phyloP scores from a whole-genome alignment of 2,888 invertebrate species.

The Sphaeridia pumilis region DNA sequence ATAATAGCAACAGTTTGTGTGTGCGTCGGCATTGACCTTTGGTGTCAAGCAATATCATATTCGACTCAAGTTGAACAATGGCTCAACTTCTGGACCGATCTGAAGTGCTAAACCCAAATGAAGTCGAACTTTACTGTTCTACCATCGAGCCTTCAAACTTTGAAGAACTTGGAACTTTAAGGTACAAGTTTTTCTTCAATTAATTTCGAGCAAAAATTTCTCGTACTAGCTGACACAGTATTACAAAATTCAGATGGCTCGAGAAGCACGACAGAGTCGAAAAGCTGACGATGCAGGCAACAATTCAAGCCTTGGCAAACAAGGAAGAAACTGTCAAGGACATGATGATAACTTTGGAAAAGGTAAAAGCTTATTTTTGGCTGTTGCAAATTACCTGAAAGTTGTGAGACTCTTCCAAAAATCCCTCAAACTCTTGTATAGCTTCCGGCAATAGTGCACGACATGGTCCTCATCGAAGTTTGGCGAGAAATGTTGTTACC shows the following conservation, averaged over 20 bases:
- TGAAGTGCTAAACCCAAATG: conserved; percentile 39
- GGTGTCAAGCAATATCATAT: too few relatives aligned
- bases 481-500: conserved; percentile 78
- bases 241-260: conserved; percentile 55
- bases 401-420: background rate
- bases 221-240: too few relatives aligned
- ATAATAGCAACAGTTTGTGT: too few relatives aligned
- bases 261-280: conserved; percentile 70
- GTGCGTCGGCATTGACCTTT: too few relatives aligned
- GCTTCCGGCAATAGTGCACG: conserved; percentile 63
- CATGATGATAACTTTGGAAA: conserved; percentile 59
- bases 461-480: conserved; percentile 66
- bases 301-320: conserved; percentile 59
- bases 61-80: too few relatives aligned
- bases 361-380: conserved; percentile 44
- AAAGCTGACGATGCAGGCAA: conserved; percentile 76
- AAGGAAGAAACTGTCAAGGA: conserved; percentile 79
- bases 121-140: conserved; percentile 62
- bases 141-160: conserved; percentile 55
- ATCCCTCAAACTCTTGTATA: conserved; percentile 38
- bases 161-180: conserved; percentile 53
- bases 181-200: conserved; percentile 39
- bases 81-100: conserved; percentile 15
- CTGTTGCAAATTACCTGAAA: background rate
- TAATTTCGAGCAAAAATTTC: background rate